Conservation (phyloP, 2,888 invertebrate genomes). For the Chouioia cunea region DNA sequence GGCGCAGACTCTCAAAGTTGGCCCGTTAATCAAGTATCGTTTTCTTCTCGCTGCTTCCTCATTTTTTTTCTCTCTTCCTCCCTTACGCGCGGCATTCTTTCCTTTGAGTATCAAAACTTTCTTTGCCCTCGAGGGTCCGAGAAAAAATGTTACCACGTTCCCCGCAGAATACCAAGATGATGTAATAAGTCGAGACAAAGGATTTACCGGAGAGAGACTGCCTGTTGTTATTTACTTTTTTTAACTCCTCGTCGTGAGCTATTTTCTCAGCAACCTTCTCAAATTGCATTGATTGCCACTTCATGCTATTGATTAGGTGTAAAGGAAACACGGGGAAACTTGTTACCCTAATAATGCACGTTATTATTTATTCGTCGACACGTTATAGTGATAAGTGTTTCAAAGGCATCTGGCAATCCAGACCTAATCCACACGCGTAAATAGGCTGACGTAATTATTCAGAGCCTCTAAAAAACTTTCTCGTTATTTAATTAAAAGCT, state of each 20-base stretch:
- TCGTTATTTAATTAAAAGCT: too few species aligned
- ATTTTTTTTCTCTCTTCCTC: constrained; percentile 17
- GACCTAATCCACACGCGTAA: too few species aligned
- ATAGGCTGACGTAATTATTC: too few species aligned
- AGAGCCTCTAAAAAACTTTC: too few species aligned
- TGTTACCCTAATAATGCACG: constrained; percentile 1
- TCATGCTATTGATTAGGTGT: background rate
- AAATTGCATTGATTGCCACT: background rate
- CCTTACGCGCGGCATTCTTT: constrained; percentile 12
- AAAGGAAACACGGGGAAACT: background rate
- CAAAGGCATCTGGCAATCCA: too few species aligned
- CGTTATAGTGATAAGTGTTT: background rate
- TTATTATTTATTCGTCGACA: background rate
- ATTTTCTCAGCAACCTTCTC: background rate
- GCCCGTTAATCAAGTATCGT: constrained; percentile 67
- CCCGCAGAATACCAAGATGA: constrained; percentile 35
- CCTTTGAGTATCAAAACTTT: constrained; percentile 38
- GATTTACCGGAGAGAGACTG: background rate
- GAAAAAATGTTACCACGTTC: constrained; percentile 18
- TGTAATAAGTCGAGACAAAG: constrained; percentile 35
- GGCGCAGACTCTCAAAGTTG: constrained; percentile 57
- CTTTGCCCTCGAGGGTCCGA: background rate
- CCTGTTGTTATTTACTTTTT: too few species aligned
- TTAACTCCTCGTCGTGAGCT: background rate
- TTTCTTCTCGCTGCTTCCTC: constrained; percentile 52